Evolutionary conservation across 2,797 vertebrate species (phyloP).

Genomic region (Alfaro cultratus): DNA sequence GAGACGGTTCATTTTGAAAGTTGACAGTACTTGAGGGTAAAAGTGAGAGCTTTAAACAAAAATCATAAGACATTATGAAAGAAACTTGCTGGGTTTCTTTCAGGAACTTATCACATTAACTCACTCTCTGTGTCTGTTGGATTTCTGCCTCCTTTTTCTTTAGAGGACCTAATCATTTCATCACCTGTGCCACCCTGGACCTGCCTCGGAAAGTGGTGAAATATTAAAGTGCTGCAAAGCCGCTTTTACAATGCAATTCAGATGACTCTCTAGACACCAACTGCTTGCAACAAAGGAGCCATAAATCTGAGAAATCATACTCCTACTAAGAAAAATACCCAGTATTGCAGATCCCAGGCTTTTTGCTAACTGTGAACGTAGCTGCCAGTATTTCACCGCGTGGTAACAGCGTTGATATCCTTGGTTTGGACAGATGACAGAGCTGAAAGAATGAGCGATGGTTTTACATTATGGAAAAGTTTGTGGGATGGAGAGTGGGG

Average conservation of each 20-base stretch:
- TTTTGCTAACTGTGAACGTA: slow-evolving; percentile 21
- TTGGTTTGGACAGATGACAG: slow-evolving; percentile 56
- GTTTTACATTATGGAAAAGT: slow-evolving; percentile 64
- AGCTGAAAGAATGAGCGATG: slow-evolving; percentile 50
- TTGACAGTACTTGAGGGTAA: not conserved
- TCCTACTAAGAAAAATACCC: slow-evolving; percentile 25
- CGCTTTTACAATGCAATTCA: slow-evolving; percentile 13
- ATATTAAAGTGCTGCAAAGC: slow-evolving; percentile 13
- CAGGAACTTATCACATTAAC: slow-evolving; percentile 10
- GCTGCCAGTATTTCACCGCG: slow-evolving; percentile 44
- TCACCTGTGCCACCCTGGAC: slow-evolving; percentile 9
- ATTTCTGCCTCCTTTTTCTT: slow-evolving; percentile 2
- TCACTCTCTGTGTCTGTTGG: not conserved
- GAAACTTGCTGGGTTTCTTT: not conserved
- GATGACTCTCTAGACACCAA: slow-evolving; percentile 15
- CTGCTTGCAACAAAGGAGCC: slow-evolving; percentile 13
- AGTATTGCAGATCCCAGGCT: slow-evolving; percentile 18
- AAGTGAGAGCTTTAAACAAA: not conserved
- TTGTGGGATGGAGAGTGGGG: slow-evolving; percentile 56
- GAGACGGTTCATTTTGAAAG: not conserved
- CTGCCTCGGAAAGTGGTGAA: slow-evolving; percentile 1
- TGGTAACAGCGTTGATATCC: slow-evolving; percentile 38
- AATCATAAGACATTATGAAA: not conserved
- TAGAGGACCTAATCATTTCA: not conserved
- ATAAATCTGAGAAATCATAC: slow-evolving; percentile 34